These are phyloP conservation scores for Eurytoma adleriae DNA, from an alignment of 2,888 invertebrate genomes.

Conservation along the genomic window DNA sequence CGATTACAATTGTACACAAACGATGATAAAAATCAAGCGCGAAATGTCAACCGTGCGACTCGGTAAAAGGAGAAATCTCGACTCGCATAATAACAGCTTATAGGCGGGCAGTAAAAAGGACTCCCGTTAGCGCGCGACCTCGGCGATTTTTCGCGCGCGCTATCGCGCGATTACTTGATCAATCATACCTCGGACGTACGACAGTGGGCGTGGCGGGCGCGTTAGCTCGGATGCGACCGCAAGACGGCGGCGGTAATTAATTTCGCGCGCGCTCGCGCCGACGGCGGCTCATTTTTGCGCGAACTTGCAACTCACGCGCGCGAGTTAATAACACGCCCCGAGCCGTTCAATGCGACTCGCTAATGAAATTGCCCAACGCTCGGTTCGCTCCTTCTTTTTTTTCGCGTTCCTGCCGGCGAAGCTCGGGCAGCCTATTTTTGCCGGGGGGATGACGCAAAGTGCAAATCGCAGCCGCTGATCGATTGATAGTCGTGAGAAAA, in stretches of 20 bases:
- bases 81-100: too few relatives aligned
- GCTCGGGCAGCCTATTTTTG: neutral
- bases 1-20: too few relatives aligned
- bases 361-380: conserved; percentile 1
- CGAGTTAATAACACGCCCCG: conserved; percentile 43
- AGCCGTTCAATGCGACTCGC: conserved; percentile 9
- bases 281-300: conserved; percentile 60
- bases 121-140: neutral
- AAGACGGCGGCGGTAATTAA: conserved; percentile 62
- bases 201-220: conserved; percentile 59
- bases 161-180: conserved; percentile 46
- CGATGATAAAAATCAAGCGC: too few relatives aligned
- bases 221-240: conserved; percentile 44
- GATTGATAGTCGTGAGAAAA: too few relatives aligned
- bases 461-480: too few relatives aligned
- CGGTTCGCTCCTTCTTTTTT: neutral
- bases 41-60: too few relatives aligned
- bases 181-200: conserved; percentile 50
- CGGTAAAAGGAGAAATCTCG: too few relatives aligned
- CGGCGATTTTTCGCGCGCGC: neutral
- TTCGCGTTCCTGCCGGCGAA: neutral
- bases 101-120: too few relatives aligned
- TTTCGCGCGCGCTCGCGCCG: conserved; percentile 57
- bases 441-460: too few relatives aligned
- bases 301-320: conserved; percentile 56